phyloP scores from a whole-genome alignment of 2,797 vertebrate genomes.

The Kryptopterus vitreolus region DNA sequence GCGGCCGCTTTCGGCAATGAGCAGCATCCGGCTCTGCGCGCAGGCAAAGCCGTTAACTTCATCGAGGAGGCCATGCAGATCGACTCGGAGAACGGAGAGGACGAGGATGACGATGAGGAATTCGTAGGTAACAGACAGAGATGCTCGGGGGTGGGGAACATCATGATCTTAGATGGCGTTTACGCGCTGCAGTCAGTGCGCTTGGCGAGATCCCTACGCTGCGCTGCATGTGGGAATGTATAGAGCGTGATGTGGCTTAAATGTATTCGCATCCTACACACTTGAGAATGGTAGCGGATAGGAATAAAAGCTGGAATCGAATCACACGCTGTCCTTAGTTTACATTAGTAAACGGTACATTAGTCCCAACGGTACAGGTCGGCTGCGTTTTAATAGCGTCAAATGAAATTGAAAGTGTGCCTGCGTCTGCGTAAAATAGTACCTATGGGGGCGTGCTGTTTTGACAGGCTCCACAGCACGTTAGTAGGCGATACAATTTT shows the following conservation, averaged over 20 bases:
- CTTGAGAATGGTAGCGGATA: not conserved
- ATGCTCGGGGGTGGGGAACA: not conserved
- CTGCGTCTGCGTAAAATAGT: slow-evolving; percentile 24
- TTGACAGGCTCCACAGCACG: not conserved
- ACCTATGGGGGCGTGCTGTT: slow-evolving; percentile 19
- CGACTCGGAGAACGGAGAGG: slow-evolving; percentile 91
- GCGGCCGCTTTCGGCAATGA: slow-evolving; percentile 82
- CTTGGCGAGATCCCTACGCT: slow-evolving; percentile 7
- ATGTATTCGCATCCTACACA: not conserved
- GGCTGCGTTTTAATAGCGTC: not conserved
- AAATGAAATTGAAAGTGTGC: not conserved
- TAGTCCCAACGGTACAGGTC: not conserved
- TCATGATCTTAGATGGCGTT: not conserved
- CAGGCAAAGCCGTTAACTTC: slow-evolving; percentile 90
- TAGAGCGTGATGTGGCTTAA: not conserved
- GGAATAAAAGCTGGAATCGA: not conserved
- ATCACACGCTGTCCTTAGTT: not conserved
- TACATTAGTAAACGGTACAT: not conserved
- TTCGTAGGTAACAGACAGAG: slow-evolving; percentile 77
- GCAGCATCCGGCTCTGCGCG: slow-evolving; percentile 76
- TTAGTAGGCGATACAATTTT: not conserved
- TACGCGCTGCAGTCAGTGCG: slow-evolving; percentile 20
- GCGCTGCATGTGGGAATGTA: slow-evolving; percentile 1
- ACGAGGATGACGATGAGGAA: slow-evolving; percentile 83
- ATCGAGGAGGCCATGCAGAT: slow-evolving; percentile 90